Evolutionary conservation across 2,888 invertebrate genomes (phyloP), one percentile per base, ranked within the genome.

Genomic region (Hirtodrosophila confusa): DNA sequence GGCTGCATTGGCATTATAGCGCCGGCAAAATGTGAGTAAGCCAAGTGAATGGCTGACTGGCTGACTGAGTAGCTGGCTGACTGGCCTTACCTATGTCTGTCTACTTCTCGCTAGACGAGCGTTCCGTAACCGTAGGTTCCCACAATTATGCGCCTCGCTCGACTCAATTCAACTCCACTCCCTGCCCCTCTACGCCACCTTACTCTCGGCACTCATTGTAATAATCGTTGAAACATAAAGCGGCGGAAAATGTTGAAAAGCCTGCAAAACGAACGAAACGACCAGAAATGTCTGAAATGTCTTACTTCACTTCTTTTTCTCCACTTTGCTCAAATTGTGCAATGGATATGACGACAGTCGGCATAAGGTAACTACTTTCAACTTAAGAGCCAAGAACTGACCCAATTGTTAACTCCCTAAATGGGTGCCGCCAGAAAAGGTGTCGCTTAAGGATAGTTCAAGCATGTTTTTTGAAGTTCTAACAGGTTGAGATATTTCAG

Each of bases 71-170:
- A 67, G 40, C 37, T 69, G 51, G 40, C 57, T 65, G 73, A 56
- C 61, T 74, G 71, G 82, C 71, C 82, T 82, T 76, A 79, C 67
- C 57, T 67, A 67, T 75, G 64, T 56, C 41, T 64, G 79, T 82
- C 82, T 83, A 67, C 75, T 55, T 72, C 44, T 62, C 45, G 86
- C 86, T 78, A 79, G 82, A 75, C 78, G 58, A 79, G 55, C 83
- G 83, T 82, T 83, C 80, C 83, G 82, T 83, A 82, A 85, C 82
- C 80, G 80, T 80, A 78, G 78, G 85, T 86, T 82, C 82, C 82
- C 82, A 82, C 82, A 86, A 82, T 82, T 82, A 82, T 80, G 82
- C 80, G 86, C 73, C 83, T 83, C 80, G 82, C 64, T 75, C 75
- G 55, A 70, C 58, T 69, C 65, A 37, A 75, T 31, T 56, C 69